Evolutionary conservation across 2,888 invertebrate genomes (phyloP).

Genomic region (Luperina testacea): DNA sequence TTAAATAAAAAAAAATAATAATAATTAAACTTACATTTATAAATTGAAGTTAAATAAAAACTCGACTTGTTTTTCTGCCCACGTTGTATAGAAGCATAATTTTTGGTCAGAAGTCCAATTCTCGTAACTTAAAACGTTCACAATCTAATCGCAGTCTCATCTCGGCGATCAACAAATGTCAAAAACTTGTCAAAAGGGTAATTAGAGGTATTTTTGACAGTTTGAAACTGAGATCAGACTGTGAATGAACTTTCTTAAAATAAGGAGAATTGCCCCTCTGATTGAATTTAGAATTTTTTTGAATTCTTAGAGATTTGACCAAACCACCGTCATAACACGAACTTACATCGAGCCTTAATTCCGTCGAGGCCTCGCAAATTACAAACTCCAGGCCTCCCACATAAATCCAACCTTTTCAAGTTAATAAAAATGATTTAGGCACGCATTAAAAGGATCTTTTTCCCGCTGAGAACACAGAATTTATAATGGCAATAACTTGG

Average conservation of each 20-base stretch:
- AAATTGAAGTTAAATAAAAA: background rate
- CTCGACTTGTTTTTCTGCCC: background rate
- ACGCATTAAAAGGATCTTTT: slow-evolving; percentile 86
- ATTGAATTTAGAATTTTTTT: no score
- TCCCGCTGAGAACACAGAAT: slow-evolving; percentile 81
- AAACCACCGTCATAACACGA: slow-evolving; percentile 48
- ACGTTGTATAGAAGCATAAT: background rate
- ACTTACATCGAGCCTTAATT: slow-evolving; percentile 73
- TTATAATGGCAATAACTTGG: slow-evolving; percentile 84
- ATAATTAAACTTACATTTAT: slow-evolving; percentile 2
- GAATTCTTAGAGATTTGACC: slow-evolving; percentile 25
- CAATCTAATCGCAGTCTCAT: no score
- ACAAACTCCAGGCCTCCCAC: slow-evolving; percentile 79
- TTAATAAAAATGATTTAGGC: slow-evolving; percentile 89
- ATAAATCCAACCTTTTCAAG: slow-evolving; percentile 88
- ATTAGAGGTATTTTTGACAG: no score
- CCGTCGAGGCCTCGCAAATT: slow-evolving; percentile 78
- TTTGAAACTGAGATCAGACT: background rate
- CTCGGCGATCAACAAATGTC: no score
- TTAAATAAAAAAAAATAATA: no score
- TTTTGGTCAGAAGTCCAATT: background rate
- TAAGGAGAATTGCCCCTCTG: background rate
- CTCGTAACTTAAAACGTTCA: background rate
- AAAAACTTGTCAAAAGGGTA: background rate
- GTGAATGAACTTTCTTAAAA: background rate